Base-by-base conservation (phyloP, 2,888 invertebrate species). In the Cephus rjabovi region DNA sequence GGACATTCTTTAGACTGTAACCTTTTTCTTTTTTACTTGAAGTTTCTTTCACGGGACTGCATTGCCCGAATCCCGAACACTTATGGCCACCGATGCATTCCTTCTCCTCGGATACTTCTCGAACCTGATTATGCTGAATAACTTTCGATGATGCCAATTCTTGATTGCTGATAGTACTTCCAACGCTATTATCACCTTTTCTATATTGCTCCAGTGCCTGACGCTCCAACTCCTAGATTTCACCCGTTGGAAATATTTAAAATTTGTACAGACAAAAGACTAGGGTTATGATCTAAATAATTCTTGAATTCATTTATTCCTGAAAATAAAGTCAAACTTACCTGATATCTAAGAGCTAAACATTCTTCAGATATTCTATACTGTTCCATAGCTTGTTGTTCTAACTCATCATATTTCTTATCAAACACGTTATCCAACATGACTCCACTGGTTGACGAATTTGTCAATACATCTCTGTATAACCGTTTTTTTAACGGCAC, bases 371-470 rank as follows among this genome's bases (percentile, higher is more conserved):
- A 90, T 0, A 85, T 87, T 77, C 93, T 93, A 88, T 95, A 95
- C 86, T 95, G 95, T 85, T 95, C 95, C 75, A 94, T 93, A 0
- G 95, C 95, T 85, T 95, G 94, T 79, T 94, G 93, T 86, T 95
- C 95, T 79, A 95, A 89, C 81, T 95, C 95, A 77, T 93, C 90
- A 84, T 88, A 90, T 23, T 84, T 84, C 70, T 83, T 83, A 76
- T 90, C 90, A 23, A 88, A 85, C 3, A 84, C 79, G 56, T 84
- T 85, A 11, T 88, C 89, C 34, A 82, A 75, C 12, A 82, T 74
- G 0, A 81, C 73, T 9, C 84, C 87, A 9, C 75, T 77, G 1
- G 81, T 80, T 80, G 83, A 85, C 79, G 87, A 89, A 90, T 86
- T 92, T 75, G 93, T 93, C 9, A 94, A 88, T 1, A 93, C 93